Evolutionary conservation across 2,888 invertebrate species (phyloP), one percentile per base, ranked within the genome.

Genomic region (Phragmatobia fuliginosa): DNA sequence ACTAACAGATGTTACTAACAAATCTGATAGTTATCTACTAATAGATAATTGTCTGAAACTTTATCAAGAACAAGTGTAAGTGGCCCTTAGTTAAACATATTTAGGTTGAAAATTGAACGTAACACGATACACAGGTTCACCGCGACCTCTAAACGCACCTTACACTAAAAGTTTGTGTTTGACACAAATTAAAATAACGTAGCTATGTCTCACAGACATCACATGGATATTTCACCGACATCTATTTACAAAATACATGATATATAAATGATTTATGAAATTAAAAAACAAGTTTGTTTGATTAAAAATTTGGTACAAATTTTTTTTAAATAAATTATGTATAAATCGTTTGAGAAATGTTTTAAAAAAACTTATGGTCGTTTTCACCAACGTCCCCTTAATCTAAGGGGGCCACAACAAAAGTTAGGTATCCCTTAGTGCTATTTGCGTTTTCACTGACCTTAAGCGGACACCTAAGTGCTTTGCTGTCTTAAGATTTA

Each of bases 181-280:
- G 78, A 88, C 88, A 88, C 87, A 86, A 82, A 76, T 74, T 76
- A 82, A 86, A 82, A 86, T 84, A 85, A 86, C 83, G 65, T 80
- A 79, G 76, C 78, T 76, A 79, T 83, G 83, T 75, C 84, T 84
- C 52, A 77, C 28, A 84, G 83, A 80, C 83, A 81, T 72, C 31
- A 70, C 49, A 66, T 58, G 58, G 65, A 45, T 65, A 41, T 38
- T 70, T 56, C 25, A 66, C 60, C 66, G 62, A 66, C 66, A 21
- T 36, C 45, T 67, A 32, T 67, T 58, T 70, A 68, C 69, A 63
- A 78, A 70, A 77, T 77, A 71, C 45, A 75, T 71, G 69, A 79
- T 73, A 75, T 38, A 58, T 6, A 63, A 52, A 68, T 62, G 1
- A 68, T 32, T 36, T 31, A 8, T 32, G 28, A 67, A 45, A 59